Base-by-base conservation (phyloP, 30 jellyfish, hydroid and myxozoan species). In the Catostylus mosaicus region DNA sequence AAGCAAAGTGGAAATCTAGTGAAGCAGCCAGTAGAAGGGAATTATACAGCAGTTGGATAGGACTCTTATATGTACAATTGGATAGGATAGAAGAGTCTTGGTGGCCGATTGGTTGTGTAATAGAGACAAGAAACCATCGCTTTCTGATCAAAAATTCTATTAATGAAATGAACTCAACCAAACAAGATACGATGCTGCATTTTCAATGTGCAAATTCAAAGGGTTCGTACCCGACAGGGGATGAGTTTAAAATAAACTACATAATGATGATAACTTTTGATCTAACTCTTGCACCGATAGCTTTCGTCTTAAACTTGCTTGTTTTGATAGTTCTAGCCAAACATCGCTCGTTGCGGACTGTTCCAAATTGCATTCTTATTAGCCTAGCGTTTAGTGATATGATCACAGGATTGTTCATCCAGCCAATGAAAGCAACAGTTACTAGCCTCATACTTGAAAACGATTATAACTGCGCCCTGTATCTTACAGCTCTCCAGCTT, bases 381-480 rank as follows among this genome's bases (percentile, higher is more conserved):
- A 82, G 86, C 75, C 80, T 82, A 22, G 92, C 92, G 8, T 19
- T 75, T 24, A 68, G 86, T 29, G 92, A 82, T 66, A 82, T 82
- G 92, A 54, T 69, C 9, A 60, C 92, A 3, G 92, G 92, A 11
- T 63, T 69, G 31, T 43, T 82, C 27, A 82, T 69, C 19, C 92
- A 82, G 36, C 92, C 92, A 43, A 51, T 82, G 86, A 82, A 82
- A 63, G 92, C 92, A 0, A 75, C 31, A 6, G 52, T 82, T 26
- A 36, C 80, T 2, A 19, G 45, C 30, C 54, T 67, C 18, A 32
- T 82, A 19, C 61, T 82, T 48, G 46, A 30, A 4, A 33, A 45
- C 31, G 43, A 59, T 8, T 48, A 30, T 40, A 43, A 60, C 80
- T 82, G 92, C 62, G 73, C 68, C 3, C 73, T 82, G 22, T 82